Evolutionary conservation across 2,113 vertebrate genomes (phyloP).

Genomic region (Lagopus muta): DNA sequence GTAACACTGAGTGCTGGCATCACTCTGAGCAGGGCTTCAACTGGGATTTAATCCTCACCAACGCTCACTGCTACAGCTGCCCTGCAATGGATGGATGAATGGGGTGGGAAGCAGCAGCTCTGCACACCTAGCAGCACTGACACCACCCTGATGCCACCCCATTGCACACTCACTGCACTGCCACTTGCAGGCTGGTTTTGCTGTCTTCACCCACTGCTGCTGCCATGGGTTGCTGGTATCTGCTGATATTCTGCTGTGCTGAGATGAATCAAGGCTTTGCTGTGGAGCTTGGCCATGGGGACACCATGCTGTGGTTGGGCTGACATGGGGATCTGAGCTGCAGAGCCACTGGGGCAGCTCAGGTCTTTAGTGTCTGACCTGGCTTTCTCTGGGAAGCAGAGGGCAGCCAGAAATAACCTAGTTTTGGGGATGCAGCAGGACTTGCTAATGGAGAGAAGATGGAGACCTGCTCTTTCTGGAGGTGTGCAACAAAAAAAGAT

Average conservation of each 20-base stretch:
- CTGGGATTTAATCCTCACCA: background rate
- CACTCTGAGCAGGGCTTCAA: background rate
- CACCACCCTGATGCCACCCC: background rate
- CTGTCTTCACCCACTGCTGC: background rate
- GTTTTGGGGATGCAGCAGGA: background rate
- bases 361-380: background rate
- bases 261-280: background rate
- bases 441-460: background rate
- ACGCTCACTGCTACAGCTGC: background rate
- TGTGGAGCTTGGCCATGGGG: background rate
- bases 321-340: background rate
- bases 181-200: background rate
- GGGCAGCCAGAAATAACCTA: background rate
- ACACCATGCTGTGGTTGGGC: background rate
- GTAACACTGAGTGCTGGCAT: background rate
- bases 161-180: too few relatives aligned
- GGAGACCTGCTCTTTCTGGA: background rate
- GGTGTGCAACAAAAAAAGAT: background rate
- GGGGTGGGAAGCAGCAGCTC: background rate
- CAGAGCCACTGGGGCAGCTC: background rate
- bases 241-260: background rate
- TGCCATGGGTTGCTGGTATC: background rate
- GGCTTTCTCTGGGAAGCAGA: background rate
- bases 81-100: too few relatives aligned
- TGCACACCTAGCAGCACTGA: rapidly evolving